Conservation (phyloP, 92 coral and sea anemone genomes). For the Muricea muricata region DNA sequence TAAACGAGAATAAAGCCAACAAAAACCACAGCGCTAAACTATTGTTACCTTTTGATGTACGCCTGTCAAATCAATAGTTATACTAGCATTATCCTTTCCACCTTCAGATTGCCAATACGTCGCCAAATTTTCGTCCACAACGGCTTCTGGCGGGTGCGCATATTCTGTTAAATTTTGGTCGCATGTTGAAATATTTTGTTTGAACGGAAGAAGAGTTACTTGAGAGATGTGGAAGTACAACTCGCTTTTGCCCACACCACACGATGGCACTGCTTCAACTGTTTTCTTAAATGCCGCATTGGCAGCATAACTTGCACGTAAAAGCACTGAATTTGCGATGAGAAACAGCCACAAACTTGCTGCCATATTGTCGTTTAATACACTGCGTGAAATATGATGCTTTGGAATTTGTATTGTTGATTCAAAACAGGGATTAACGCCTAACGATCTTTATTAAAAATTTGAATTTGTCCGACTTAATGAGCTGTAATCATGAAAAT, state of each 20-base stretch:
- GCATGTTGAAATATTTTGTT: conserved; percentile 49
- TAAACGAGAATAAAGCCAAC: neutral
- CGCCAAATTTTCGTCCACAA: conserved; percentile 73
- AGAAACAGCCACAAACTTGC: conserved; percentile 41
- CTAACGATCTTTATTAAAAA: neutral
- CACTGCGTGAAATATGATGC: conserved; percentile 2
- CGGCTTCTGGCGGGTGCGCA: conserved; percentile 79
- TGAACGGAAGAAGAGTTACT: conserved; percentile 33
- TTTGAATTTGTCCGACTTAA: neutral
- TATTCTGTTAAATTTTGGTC: conserved; percentile 53
- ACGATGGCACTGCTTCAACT: conserved; percentile 72
- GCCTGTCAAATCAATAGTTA: conserved; percentile 85
- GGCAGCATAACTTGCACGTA: conserved; percentile 43
- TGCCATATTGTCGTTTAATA: conserved; percentile 43
- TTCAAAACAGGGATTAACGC: neutral
- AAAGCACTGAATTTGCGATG: conserved; percentile 18
- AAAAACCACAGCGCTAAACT: neutral
- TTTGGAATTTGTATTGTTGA: conserved; percentile 6
- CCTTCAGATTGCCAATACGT: conserved; percentile 91
- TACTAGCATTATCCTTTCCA: conserved; percentile 67
- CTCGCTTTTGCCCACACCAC: conserved; percentile 74
- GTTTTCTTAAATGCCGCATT: conserved; percentile 78
- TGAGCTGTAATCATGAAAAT: neutral
- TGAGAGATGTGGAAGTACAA: conserved; percentile 60
- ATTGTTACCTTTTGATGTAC: conserved; percentile 73